These are phyloP conservation scores for Bucco capensis DNA, from an alignment of 2,113 vertebrate genomes.

Conservation along the genomic window DNA sequence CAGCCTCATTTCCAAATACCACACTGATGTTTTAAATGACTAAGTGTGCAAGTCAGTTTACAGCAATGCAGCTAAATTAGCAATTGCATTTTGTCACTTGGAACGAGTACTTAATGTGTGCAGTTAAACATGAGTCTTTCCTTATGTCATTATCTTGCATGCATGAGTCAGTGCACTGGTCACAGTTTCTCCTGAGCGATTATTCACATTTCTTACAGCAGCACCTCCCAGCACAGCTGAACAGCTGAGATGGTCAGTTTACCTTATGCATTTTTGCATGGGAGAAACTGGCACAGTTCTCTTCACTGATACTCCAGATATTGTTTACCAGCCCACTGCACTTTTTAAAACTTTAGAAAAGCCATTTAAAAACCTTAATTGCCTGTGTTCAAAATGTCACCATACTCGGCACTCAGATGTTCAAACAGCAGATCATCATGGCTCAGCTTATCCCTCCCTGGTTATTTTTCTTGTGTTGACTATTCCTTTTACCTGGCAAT, in stretches of 20 bases:
- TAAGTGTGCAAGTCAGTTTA: neutral
- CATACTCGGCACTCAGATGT: neutral
- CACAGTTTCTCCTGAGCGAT: neutral
- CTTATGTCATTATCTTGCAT: neutral
- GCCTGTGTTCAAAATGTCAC: neutral
- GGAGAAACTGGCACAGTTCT: neutral
- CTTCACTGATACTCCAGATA: neutral
- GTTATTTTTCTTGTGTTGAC: neutral
- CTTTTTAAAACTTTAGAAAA: neutral
- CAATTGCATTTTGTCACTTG: neutral
- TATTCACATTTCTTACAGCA: neutral
- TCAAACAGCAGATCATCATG: neutral
- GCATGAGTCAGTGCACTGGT: neutral
- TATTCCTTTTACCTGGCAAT: neutral
- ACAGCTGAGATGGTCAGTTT: neutral
- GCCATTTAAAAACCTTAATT: neutral
- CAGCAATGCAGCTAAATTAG: constrained; percentile 1
- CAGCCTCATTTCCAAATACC: neutral
- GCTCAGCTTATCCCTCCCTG: neutral
- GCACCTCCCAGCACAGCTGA: neutral
- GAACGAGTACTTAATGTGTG: neutral
- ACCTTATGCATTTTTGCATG: neutral
- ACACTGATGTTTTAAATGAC: neutral
- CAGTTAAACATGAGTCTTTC: neutral
- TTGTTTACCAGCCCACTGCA: neutral